Evolutionary conservation across 2,797 vertebrate genomes (phyloP), one percentile per base, ranked within the genome.

Genomic region (Glyptemys insculpta): DNA sequence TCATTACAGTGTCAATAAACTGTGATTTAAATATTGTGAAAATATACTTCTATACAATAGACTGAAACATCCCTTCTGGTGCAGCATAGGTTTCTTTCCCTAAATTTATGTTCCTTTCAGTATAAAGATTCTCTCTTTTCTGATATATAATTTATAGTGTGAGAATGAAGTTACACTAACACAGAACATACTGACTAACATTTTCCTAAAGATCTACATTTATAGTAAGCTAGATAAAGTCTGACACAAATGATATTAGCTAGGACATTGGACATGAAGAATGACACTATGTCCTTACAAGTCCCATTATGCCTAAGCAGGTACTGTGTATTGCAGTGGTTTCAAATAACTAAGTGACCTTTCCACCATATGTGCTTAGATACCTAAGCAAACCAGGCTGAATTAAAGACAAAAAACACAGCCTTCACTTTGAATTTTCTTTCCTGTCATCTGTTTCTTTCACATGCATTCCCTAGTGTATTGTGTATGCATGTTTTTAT

Each of bases 381-480:
- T 82, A 93, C 87, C 87, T 92, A 86, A 84, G 87, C 88, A 95
- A 96, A 96, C 62, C 44, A 91, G 72, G 89, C 37, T 68, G 86
- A 94, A 94, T 93, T 94, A 92, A 86, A 86, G 79, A 87, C 90
- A 95, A 96, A 97, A 94, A 85, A 84, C 50, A 8, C 57, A 92
- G 52, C 41, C 89, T 96, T 89, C 86, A 44, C 87, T 92, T 91
- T 14, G 53, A 94, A 81, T 93, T 92, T 95, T 6, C 0, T 81
- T 88, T 90, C 31, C 56, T 25, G 12, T 95, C 91, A 84, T 80
- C 94, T 12, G 29, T 85, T 95, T 92, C 85, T 95, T 89, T 94
- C 89, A 88, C 0, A 0, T 6, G 23, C 59, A 54, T 90, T 93
- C 82, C 29, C 7, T 34, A 59, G 53, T 12, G 85, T 56, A 79